A percentile compares a stretch with the other conserved stretches of the same genome.
phyloP scores from a whole-genome alignment of 2,113 vertebrate genomes.

The Oreochromis niloticus region DNA sequence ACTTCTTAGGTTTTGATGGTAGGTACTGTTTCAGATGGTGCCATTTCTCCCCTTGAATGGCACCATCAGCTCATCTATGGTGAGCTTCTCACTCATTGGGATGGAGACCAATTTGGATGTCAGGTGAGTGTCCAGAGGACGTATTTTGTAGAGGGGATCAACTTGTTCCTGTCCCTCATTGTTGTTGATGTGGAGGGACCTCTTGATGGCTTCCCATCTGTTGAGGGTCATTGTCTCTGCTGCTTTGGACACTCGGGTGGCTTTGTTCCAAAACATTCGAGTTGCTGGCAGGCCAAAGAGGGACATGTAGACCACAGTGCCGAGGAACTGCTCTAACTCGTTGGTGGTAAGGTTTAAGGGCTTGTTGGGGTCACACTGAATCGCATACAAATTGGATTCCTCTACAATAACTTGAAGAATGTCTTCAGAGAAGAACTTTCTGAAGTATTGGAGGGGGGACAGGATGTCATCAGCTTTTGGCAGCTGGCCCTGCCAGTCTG shows the following conservation, averaged over 20 bases:
- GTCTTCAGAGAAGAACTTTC: background rate
- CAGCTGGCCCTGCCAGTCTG: background rate
- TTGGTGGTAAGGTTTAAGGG: background rate
- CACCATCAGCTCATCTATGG: background rate
- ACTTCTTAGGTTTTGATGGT: background rate
- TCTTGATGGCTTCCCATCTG: background rate
- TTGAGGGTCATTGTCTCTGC: background rate
- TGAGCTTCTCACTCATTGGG: background rate
- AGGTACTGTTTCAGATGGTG: background rate
- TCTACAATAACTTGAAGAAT: background rate
- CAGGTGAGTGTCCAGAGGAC: background rate
- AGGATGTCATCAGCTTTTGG: background rate
- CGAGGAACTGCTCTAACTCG: background rate
- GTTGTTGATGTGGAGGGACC: background rate
- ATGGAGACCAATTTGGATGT: background rate
- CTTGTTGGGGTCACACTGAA: background rate
- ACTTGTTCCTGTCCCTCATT: background rate
- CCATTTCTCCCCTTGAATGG: background rate
- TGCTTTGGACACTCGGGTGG: background rate
- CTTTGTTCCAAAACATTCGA: background rate
- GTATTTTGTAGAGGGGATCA: background rate
- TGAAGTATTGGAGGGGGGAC: background rate
- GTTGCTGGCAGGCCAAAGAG: background rate
- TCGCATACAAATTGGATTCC: background rate
- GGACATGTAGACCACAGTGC: background rate